Conservation (phyloP, 2,113 vertebrate species). For the Psettodes erumei region DNA sequence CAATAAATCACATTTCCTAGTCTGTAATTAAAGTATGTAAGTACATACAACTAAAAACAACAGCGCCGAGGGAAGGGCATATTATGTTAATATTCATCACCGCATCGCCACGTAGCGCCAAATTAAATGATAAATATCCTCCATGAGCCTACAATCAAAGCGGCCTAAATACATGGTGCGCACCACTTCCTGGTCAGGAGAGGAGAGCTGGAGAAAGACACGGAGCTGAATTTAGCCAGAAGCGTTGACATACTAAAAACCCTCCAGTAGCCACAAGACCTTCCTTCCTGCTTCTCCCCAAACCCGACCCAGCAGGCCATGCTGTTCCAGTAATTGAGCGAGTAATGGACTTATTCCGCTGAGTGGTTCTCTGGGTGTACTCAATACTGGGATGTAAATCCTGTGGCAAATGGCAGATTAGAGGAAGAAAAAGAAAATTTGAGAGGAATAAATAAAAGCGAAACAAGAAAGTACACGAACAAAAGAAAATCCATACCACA, state of each 20-base stretch:
- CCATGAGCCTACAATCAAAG: slow-evolving; percentile 35
- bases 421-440: slow-evolving; percentile 36
- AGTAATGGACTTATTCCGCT: slow-evolving; percentile 83
- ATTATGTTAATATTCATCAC: slow-evolving; percentile 60
- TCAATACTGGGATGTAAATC: slow-evolving; percentile 80
- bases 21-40: slow-evolving; percentile 71
- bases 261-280: slow-evolving; percentile 69
- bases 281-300: slow-evolving; percentile 65
- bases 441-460: slow-evolving; percentile 58
- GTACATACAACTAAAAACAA: slow-evolving; percentile 61
- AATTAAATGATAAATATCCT: slow-evolving; percentile 51
- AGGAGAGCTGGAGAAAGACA: slow-evolving; percentile 53
- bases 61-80: slow-evolving; percentile 47
- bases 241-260: slow-evolving; percentile 73
- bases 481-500: slow-evolving; percentile 70
- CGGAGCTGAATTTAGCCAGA: slow-evolving; percentile 56
- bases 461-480: slow-evolving; percentile 47
- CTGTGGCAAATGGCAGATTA: slow-evolving; percentile 75
- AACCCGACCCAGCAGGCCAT: slow-evolving; percentile 74
- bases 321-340: slow-evolving; percentile 83
- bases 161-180: slow-evolving; percentile 35
- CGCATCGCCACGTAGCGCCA: slow-evolving; percentile 1
- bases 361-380: slow-evolving; percentile 80
- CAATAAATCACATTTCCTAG: slow-evolving; percentile 68
- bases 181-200: slow-evolving; percentile 21